phyloP scores from a whole-genome alignment of 1,140 invertebrate genomes.

The Telenomus remus region DNA sequence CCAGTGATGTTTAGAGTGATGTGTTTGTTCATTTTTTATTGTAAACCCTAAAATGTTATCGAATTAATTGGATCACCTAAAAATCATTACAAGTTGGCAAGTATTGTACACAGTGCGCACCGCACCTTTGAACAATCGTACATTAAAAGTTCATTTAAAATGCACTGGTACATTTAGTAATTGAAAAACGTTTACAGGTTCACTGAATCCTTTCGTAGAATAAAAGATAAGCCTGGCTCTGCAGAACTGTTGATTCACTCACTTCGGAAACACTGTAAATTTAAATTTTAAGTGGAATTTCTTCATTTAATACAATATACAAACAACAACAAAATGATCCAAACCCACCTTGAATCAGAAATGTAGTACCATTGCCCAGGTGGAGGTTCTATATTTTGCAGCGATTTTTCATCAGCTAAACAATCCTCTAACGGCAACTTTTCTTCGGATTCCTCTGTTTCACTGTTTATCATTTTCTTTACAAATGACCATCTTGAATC shows the following conservation, averaged over 20 bases:
- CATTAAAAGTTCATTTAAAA: constrained; percentile 35
- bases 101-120: constrained; percentile 28
- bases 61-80: constrained; percentile 24
- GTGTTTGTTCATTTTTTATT: too few relatives aligned
- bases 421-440: constrained; percentile 74
- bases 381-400: constrained; percentile 76
- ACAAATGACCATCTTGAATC: constrained; percentile 83
- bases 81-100: constrained; percentile 27
- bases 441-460: constrained; percentile 67
- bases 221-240: constrained; percentile 94
- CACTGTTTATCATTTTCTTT: constrained; percentile 75
- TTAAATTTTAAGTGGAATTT: not conserved
- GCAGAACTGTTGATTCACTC: constrained; percentile 86
- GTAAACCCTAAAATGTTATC: too few relatives aligned
- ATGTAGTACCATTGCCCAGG: constrained; percentile 93
- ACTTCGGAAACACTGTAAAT: constrained; percentile 83
- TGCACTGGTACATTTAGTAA: constrained; percentile 24
- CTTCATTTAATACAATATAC: not conserved
- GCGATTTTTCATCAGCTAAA: constrained; percentile 66
- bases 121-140: constrained; percentile 9
- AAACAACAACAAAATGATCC: not conserved
- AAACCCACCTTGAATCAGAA: constrained; percentile 84
- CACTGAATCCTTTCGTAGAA: constrained; percentile 95
- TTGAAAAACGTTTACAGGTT: constrained; percentile 44
- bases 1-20: too few relatives aligned